Evolutionary conservation across 1,140 invertebrate genomes (phyloP).

Genomic region (Drosophila yakuba): DNA sequence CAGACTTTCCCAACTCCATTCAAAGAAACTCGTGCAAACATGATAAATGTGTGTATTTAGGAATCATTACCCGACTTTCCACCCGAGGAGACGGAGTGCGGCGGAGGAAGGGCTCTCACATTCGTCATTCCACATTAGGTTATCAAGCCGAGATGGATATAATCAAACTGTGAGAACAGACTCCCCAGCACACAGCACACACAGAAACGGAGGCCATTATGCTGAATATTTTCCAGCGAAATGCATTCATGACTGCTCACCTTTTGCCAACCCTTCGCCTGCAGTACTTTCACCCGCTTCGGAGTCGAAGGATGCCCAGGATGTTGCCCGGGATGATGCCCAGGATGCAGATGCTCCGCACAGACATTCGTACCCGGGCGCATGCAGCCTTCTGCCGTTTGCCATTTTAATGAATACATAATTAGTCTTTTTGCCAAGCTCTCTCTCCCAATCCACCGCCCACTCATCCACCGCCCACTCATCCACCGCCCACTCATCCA

Average conservation of each 20-base stretch:
- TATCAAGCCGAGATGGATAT: conserved; percentile 41
- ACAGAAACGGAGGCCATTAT: conserved; percentile 30
- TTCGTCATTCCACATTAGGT: conserved; percentile 42
- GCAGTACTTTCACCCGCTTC: conserved; percentile 18
- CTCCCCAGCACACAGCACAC: conserved; percentile 2
- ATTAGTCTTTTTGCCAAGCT: conserved; percentile 75
- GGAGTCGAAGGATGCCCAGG: conserved; percentile 2
- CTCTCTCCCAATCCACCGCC: conserved; percentile 34
- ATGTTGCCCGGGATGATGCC: not conserved
- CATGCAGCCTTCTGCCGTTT: conserved; percentile 55
- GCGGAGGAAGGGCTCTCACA: conserved; percentile 6
- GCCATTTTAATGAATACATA: conserved; percentile 81
- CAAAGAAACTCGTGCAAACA: conserved; percentile 32
- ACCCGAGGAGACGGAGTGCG: conserved; percentile 1
- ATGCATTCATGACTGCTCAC: conserved; percentile 45
- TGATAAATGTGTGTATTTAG: conserved; percentile 52
- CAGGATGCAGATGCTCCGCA: conserved; percentile 5
- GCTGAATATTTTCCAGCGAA: conserved; percentile 38
- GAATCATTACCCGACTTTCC: conserved; percentile 45
- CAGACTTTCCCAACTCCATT: conserved; percentile 1
- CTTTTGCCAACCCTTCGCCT: conserved; percentile 8
- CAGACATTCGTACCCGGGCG: conserved; percentile 14
- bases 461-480: not conserved
- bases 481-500: not conserved
- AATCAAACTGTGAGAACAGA: conserved; percentile 37